Percentiles rank a stretch among this genome's conserved stretches.
phyloP scores from a whole-genome alignment of 2,113 vertebrate genomes.

The Campylomormyrus tamandua region DNA sequence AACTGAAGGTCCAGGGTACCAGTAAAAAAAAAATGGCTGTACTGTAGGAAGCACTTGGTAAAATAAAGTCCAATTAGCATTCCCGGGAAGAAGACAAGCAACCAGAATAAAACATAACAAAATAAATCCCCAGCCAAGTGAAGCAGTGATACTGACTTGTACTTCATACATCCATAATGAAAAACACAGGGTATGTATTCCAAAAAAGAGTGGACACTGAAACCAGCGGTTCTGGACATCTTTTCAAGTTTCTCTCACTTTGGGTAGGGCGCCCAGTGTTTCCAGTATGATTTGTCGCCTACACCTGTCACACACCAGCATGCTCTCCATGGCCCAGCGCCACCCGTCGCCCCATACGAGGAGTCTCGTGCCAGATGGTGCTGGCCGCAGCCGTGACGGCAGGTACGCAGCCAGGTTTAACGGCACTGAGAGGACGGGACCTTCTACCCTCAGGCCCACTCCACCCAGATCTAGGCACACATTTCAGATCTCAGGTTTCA shows the following conservation, averaged over 20 bases:
- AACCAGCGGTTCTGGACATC: constrained; percentile 45
- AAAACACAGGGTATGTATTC: not conserved
- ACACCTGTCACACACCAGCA: not conserved
- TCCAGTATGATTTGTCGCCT: not conserved
- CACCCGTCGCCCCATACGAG: not conserved
- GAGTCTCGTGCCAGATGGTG: not conserved
- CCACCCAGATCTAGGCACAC: not conserved
- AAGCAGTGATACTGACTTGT: not conserved
- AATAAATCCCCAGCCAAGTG: not conserved
- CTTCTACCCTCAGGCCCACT: not conserved
- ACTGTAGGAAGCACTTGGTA: constrained; percentile 55
- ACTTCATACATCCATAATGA: not conserved
- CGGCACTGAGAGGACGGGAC: not conserved
- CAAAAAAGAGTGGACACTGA: constrained; percentile 59
- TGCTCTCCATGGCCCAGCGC: not conserved
- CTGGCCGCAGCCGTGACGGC: not conserved
- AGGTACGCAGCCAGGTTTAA: not conserved
- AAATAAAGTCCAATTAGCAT: constrained; percentile 52
- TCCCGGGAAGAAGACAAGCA: constrained; percentile 38
- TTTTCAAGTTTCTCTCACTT: constrained; percentile 48
- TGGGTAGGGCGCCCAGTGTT: not conserved
- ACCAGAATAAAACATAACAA: constrained; percentile 15
- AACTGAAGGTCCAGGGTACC: constrained; percentile 38
- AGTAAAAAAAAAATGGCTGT: constrained; percentile 47
- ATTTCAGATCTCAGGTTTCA: not conserved